These are phyloP conservation scores for Hipposideros armiger DNA, from an alignment of 2,113 vertebrate genomes.

Conservation along the genomic window DNA sequence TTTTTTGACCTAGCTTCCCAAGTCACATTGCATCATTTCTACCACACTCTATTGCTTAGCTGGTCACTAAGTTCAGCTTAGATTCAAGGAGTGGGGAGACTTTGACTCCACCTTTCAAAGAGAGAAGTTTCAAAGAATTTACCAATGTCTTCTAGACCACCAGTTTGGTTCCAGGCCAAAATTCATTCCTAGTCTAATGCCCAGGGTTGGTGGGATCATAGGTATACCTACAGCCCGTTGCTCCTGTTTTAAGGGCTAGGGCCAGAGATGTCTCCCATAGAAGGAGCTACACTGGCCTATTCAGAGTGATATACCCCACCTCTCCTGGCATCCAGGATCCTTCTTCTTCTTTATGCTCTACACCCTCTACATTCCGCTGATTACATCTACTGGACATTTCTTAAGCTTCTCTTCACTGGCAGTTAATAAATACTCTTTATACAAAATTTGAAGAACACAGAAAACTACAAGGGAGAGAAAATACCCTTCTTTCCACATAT, in stretches of 20 bases:
- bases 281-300: background rate
- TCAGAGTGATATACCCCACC: background rate
- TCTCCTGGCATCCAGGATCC: background rate
- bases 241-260: background rate
- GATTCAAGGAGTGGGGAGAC: background rate
- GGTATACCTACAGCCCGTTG: background rate
- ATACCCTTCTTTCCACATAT: background rate
- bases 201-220: background rate
- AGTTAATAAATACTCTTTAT: background rate
- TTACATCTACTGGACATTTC: background rate
- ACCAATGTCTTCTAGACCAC: background rate
- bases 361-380: background rate
- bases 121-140: background rate
- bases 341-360: background rate
- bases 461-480: slow-evolving; percentile 8
- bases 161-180: background rate
- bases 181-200: background rate
- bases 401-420: background rate
- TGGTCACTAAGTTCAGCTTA: background rate
- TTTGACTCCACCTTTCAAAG: background rate
- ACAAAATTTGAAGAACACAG: background rate
- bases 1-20: background rate
- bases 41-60: background rate
- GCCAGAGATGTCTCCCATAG: background rate
- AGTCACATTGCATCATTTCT: background rate